Percentiles rank a stretch among this genome's conserved stretches.
phyloP scores from a whole-genome alignment of 2,888 invertebrate species.

The Aleiodes leptofemur region DNA sequence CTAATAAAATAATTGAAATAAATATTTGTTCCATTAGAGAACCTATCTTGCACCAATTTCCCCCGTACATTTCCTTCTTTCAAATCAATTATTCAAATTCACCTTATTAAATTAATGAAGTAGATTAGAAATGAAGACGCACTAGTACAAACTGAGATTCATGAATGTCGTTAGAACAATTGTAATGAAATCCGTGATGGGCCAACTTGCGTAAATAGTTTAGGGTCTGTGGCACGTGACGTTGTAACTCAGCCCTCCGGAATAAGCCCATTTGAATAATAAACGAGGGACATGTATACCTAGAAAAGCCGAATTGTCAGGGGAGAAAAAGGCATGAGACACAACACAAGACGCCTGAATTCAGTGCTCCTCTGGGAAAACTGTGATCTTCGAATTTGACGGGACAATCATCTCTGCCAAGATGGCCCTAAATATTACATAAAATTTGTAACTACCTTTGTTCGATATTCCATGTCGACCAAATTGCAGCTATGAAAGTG shows the following conservation, averaged over 20 bases:
- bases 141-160: conserved; percentile 2
- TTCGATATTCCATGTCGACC: too few relatives aligned
- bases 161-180: conserved; percentile 48
- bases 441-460: not conserved
- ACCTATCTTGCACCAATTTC: too few relatives aligned
- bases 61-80: not conserved
- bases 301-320: conserved; percentile 55
- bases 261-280: conserved; percentile 64
- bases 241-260: conserved; percentile 54
- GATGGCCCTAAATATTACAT: conserved; percentile 16
- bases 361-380: not conserved
- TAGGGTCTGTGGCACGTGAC: conserved; percentile 61
- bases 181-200: conserved; percentile 59
- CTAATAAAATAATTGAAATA: too few relatives aligned
- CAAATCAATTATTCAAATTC: too few relatives aligned
- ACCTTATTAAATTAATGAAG: conserved; percentile 30
- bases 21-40: too few relatives aligned
- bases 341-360: conserved; percentile 21
- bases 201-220: conserved; percentile 61
- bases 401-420: conserved; percentile 1
- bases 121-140: not conserved
- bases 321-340: conserved; percentile 50
- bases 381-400: not conserved
- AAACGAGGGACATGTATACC: conserved; percentile 60
- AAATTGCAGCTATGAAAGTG: too few relatives aligned